These are phyloP conservation scores for Piscicola geometra DNA, from an alignment of 2,888 invertebrate species.

Conservation along the genomic window DNA sequence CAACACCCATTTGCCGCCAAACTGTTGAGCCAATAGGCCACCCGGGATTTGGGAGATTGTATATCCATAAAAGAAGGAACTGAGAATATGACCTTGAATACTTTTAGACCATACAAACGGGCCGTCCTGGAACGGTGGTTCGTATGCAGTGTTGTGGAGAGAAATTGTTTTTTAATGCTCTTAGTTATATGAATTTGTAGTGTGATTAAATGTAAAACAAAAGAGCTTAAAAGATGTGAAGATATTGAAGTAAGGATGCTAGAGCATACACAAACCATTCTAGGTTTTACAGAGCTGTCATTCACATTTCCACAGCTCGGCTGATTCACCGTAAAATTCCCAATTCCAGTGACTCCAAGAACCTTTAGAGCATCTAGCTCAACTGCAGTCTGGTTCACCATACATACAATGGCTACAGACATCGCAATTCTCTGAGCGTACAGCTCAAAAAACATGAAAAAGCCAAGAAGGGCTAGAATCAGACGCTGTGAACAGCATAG, in stretches of 20 bases:
- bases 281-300: too few species aligned
- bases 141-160: too few species aligned
- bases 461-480: slow-evolving; percentile 50
- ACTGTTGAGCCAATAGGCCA: slow-evolving; percentile 46
- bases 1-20: slow-evolving; percentile 50
- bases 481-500: slow-evolving; percentile 51
- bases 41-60: slow-evolving; percentile 53
- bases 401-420: slow-evolving; percentile 61
- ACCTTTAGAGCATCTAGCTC: neutral
- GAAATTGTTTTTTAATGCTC: too few species aligned
- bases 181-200: too few species aligned
- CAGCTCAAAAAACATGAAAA: slow-evolving; percentile 62
- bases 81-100: slow-evolving; percentile 59
- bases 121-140: slow-evolving; percentile 43
- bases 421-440: slow-evolving; percentile 62
- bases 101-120: slow-evolving; percentile 61
- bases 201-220: too few species aligned
- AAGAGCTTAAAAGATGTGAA: too few species aligned
- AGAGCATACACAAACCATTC: too few species aligned
- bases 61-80: slow-evolving; percentile 61
- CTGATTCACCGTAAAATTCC: too few species aligned
- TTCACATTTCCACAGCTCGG: too few species aligned
- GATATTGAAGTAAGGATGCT: too few species aligned
- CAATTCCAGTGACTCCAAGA: neutral
- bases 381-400: slow-evolving; percentile 57